A percentile compares a stretch with the other conserved stretches of the same genome.
These are phyloP conservation scores for Caenorhabditis panamensis DNA, from an alignment of 2,888 invertebrate genomes.

Conservation along the genomic window DNA sequence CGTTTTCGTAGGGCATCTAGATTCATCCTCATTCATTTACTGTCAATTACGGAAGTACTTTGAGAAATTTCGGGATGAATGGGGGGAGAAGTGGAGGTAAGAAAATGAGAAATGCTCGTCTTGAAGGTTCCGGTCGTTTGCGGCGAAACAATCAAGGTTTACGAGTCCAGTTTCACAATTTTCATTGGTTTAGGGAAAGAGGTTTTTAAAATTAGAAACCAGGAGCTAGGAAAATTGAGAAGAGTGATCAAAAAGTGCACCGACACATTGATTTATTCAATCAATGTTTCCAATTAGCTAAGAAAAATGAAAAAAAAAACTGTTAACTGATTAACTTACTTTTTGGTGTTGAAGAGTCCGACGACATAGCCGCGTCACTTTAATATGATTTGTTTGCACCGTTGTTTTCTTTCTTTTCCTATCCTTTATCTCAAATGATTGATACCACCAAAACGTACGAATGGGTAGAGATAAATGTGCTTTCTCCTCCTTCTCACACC, in stretches of 20 bases:
- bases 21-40: conserved; percentile 13
- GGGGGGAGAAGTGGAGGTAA: conserved; percentile 13
- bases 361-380: conserved; percentile 34
- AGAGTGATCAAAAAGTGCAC: background rate
- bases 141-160: conserved; percentile 39
- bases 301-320: conserved; percentile 1
- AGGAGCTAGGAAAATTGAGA: background rate
- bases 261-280: too few species aligned
- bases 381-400: conserved; percentile 42
- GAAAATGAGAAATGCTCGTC: conserved; percentile 15
- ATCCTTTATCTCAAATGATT: conserved; percentile 58
- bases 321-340: conserved; percentile 23
- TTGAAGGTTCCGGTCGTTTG: conserved; percentile 20
- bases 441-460: conserved; percentile 52
- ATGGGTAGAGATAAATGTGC: conserved; percentile 51
- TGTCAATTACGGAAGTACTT: conserved; percentile 32
- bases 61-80: conserved; percentile 22
- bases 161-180: conserved; percentile 32
- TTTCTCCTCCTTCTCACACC: conserved; percentile 27
- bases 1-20: conserved; percentile 4
- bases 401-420: conserved; percentile 48
- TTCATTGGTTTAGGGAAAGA: conserved; percentile 5
- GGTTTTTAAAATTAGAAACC: background rate
- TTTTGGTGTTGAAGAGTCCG: conserved; percentile 25
- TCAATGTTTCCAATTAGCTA: too few species aligned